Evolutionary conservation across 1,140 invertebrate genomes (phyloP), one percentile per base, ranked within the genome.

Genomic region (Lepidurus arcticus): DNA sequence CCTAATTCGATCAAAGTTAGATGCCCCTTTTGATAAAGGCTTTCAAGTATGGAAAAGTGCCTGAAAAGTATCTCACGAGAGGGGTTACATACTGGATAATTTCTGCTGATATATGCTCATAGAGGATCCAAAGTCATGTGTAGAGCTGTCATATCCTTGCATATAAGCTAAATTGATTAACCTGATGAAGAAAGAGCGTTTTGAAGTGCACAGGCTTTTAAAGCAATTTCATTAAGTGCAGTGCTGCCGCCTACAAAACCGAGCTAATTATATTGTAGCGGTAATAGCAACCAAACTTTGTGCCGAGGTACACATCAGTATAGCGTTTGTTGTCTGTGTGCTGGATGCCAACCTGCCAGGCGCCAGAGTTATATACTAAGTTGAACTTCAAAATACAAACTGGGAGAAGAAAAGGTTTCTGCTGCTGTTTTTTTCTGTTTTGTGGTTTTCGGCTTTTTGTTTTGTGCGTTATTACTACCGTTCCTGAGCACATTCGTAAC

Each of bases 221-320:
- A 65, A 65, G 53, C 53, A 65, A 65, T 65, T 21, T 21, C 21
- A 7, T 65, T n/a, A 65, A 65, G 53, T 65, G 53, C 53, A 65
- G 16, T 16, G n/a, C 16, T 65, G 21, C 53, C 53, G 53, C 53
- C 53, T 65, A 65, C 53, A 65, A 47, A 65, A 13, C 53, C 53
- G 16, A 21, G n/a, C 53, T 65, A 65, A 65, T 65, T 65, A 16
- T 65, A 21, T 65, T 65, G 53, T 65, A 65, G 21, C 53, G 53
- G n/a, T n/a, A 65, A 65, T 13, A 65, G 53, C 53, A 65, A 65
- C 53, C 16, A 65, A 47, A 65, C 16, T 21, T 65, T 65, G 16
- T 16, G 3, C 21, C 53, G 53, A 65, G 53, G 53, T 65, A 65
- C 53, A n/a, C 53, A 21, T 65, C 53, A 65, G 16, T 65, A 16